These are phyloP conservation scores for Monomorium pharaonis DNA, from an alignment of 1,140 invertebrate genomes.

Conservation along the genomic window DNA sequence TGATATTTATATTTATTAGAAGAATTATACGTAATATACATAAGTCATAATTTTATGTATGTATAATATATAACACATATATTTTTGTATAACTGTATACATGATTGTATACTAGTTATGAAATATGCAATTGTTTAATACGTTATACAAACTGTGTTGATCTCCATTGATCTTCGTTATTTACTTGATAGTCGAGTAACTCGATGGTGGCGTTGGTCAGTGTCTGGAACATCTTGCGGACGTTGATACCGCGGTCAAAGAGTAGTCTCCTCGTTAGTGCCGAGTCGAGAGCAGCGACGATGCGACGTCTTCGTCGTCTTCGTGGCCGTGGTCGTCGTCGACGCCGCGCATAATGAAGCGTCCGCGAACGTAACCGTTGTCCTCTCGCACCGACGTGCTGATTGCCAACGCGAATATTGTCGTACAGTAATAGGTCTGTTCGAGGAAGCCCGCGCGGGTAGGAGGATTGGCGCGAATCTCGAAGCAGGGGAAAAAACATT, in stretches of 20 bases:
- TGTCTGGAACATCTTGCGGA: constrained; percentile 36
- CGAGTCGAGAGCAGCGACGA: constrained; percentile 6
- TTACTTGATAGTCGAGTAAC: background rate
- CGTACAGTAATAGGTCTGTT: constrained; percentile 77
- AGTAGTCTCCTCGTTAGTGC: constrained; percentile 65
- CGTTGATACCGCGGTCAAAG: constrained; percentile 34
- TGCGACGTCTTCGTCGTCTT: constrained; percentile 32
- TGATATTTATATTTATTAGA: background rate
- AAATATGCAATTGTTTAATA: background rate
- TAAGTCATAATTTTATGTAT: background rate
- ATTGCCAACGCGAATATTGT: constrained; percentile 80
- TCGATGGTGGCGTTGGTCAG: constrained; percentile 1
- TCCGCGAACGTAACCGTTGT: constrained; percentile 69
- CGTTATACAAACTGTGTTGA: constrained; percentile 1
- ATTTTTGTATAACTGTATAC: no score
- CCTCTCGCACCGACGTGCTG: constrained; percentile 76
- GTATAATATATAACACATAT: no score
- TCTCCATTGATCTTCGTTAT: constrained; percentile 46
- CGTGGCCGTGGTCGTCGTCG: constrained; percentile 46
- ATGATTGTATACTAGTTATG: background rate
- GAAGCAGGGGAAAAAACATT: constrained; percentile 74
- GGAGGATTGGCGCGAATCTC: constrained; percentile 21
- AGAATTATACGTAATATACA: background rate
- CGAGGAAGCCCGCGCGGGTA: constrained; percentile 62
- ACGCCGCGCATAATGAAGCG: constrained; percentile 68